Evolutionary conservation across 2,888 invertebrate species (phyloP).

Genomic region (Aromia moschata): DNA sequence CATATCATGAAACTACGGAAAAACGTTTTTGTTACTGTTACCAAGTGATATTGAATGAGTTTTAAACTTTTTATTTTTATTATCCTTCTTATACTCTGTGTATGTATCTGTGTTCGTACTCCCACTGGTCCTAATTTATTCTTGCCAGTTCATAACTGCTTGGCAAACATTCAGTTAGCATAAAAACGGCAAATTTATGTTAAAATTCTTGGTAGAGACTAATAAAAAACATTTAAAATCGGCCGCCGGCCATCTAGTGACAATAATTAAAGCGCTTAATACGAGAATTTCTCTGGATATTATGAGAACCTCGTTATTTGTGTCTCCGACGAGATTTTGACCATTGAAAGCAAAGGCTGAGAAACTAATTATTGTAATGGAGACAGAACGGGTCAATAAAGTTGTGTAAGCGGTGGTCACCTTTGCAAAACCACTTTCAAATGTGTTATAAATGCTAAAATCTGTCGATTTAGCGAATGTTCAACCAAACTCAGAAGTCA

Average conservation of each 20-base stretch:
- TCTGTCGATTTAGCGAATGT: background rate
- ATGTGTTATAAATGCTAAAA: background rate
- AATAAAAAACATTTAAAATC: background rate
- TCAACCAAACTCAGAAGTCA: too few species aligned
- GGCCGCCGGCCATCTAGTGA: background rate
- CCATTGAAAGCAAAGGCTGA: background rate
- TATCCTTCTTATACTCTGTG: too few species aligned
- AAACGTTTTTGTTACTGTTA: too few species aligned
- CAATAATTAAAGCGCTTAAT: background rate
- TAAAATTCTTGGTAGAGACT: background rate
- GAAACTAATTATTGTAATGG: too few species aligned
- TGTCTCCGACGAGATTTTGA: background rate
- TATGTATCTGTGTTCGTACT: too few species aligned
- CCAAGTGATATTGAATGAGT: too few species aligned
- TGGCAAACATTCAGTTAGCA: too few species aligned
- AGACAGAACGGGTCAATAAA: background rate
- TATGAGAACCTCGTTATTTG: background rate
- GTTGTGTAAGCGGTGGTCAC: background rate
- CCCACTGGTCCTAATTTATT: too few species aligned
- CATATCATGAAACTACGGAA: too few species aligned
- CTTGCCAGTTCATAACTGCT: too few species aligned
- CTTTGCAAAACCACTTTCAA: background rate
- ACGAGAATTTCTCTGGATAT: background rate
- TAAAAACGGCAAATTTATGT: background rate
- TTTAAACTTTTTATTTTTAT: too few species aligned